Evolutionary conservation across 2,113 vertebrate species (phyloP), one percentile per base, ranked within the genome.

Genomic region (Rhynchomys soricoides): DNA sequence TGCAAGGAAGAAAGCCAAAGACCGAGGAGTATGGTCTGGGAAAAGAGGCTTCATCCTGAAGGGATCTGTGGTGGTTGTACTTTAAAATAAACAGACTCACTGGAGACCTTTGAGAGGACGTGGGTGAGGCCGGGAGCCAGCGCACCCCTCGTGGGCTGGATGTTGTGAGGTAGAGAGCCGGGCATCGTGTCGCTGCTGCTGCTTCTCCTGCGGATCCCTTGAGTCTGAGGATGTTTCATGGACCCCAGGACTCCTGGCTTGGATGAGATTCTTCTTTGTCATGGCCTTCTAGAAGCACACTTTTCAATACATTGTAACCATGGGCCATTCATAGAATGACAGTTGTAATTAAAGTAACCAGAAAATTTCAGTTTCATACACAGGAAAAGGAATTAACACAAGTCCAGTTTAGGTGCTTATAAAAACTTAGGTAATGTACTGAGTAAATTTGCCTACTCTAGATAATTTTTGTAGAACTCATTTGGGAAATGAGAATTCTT

Each of bases 131-230:
- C 40, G 3, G 50, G 37, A 90, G 55, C 71, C 90, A 29, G 5
- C 21, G 37, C 62, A 50, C 50, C 13, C 31, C 37, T 78, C 43
- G 15, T 24, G 52, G 50, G 24, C 93, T 5, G 3, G n/a, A 4
- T 70, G 16, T 24, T 29, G 21, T 66, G 70, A 77, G 77, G 37
- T 31, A 7, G 7, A 43, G 22, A 74, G 43, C 43, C 2, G 29
- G 55, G 45, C 9, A 10, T 31, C 13, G 0, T 0, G 0, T 48
- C 45, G 0, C 24, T 37, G 50, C 24, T 22, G 26, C 24, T 0
- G 17, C 29, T n/a, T 70, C 29, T 45, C n/a, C 13, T 7, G 1
- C 0, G 62, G 4, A 43, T 40, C 9, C 16, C 37, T 81, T 40
- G n/a, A 40, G 24, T 9, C 31, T 66, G 48, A 74, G 70, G 24